A percentile compares a stretch with the other conserved stretches of the same genome.
Evolutionary conservation across 2,797 vertebrate genomes (phyloP).

Genomic region (Typhlichthys eigenmanni): DNA sequence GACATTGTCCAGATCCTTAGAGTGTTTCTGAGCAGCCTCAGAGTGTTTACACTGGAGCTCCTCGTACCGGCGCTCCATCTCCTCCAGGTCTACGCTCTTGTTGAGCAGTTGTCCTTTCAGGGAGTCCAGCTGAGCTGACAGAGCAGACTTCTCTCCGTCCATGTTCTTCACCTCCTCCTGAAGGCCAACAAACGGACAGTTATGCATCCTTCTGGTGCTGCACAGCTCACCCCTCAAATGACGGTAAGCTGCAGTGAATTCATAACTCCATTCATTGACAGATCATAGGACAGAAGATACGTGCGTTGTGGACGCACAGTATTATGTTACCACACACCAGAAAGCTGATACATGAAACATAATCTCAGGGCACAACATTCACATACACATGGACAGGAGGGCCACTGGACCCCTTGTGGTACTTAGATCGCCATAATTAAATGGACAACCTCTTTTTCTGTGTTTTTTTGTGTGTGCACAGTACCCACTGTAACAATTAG

Average conservation of each 20-base stretch:
- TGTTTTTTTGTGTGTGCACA: neutral
- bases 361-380: no score
- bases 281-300: no score
- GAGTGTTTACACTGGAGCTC: slow-evolving; percentile 72
- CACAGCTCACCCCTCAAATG: no score
- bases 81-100: slow-evolving; percentile 79
- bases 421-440: no score
- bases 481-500: slow-evolving; percentile 13
- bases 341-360: no score
- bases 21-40: slow-evolving; percentile 77
- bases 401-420: no score
- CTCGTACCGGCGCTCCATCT: slow-evolving; percentile 70
- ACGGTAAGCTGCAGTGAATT: no score
- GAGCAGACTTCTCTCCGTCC: slow-evolving; percentile 74
- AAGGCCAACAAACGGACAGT: neutral
- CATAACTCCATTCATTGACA: no score
- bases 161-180: slow-evolving; percentile 71
- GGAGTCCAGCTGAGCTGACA: slow-evolving; percentile 74
- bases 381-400: no score
- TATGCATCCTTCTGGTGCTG: no score
- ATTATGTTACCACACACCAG: no score
- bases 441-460: neutral
- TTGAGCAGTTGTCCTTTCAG: slow-evolving; percentile 78
- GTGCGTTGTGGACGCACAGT: no score
- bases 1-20: slow-evolving; percentile 84